Evolutionary conservation across 2,113 vertebrate genomes (phyloP), one percentile per base, ranked within the genome.

Genomic region (Cephalopholis sonnerati): DNA sequence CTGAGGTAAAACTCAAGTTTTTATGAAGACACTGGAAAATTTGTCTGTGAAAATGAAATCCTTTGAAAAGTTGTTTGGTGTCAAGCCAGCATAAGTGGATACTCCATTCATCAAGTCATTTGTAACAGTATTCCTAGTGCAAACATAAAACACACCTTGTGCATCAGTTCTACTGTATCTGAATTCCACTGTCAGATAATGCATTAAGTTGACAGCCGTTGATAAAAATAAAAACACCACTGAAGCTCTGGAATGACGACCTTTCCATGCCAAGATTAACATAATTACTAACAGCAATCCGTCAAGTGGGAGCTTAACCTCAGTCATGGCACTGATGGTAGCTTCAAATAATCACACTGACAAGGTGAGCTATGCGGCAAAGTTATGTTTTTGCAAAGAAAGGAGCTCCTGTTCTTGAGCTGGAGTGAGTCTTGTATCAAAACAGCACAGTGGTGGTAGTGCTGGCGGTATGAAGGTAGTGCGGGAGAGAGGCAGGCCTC

Each of bases 181-280:
- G 66, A 87, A 83, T 58, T 81, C 74, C 50, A 39, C n/a, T 41
- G 61, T 27, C 74, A 88, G 62, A 74, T 29, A 67, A 32, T 64
- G 66, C 64, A 75, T 85, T 74, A 77, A 44, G 77, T 86, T 76
- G 82, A 91, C 84, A 87, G 79, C 51, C 62, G 36, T 58, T 67
- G 53, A 77, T 81, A 44, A 76, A 24, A 87, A 69, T 64, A 29
- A 86, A 85, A 70, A 84, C 64, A 84, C 53, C 16, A 39, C 55
- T 55, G 65, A 24, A 58, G 55, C 80, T 63, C 55, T 65, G 86
- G 81, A 87, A 89, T 78, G 73, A 82, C 53, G 15, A 82, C 85
- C 72, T 85, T 79, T 85, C 27, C 58, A 22, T 68, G 89, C 76
- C 85, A 89, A 89, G 74, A 92, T 91, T 73, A 90, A 86, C 85